Conservation (phyloP, 2,797 vertebrate species). For the Podargus strigoides region DNA sequence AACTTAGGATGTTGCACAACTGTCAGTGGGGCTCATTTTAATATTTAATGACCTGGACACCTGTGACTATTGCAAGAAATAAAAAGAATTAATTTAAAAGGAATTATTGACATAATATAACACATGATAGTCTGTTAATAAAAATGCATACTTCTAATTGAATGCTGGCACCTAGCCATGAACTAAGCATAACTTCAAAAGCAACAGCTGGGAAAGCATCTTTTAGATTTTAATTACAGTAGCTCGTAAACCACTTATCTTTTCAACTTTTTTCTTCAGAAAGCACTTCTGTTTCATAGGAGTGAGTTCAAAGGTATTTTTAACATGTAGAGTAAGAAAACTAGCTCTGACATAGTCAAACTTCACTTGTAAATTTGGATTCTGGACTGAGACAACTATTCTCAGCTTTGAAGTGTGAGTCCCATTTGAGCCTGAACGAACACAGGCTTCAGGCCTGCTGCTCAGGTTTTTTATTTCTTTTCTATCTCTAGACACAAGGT, state of each 20-base stretch:
- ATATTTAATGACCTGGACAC: constrained; percentile 58
- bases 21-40: constrained; percentile 43
- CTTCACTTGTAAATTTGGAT: constrained; percentile 23
- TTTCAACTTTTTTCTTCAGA: constrained; percentile 58
- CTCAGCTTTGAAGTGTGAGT: constrained; percentile 28
- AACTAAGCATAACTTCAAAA: constrained; percentile 74
- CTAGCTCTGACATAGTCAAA: constrained; percentile 19
- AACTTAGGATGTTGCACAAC: constrained; percentile 11
- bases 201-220: constrained; percentile 76
- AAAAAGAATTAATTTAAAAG: constrained; percentile 64
- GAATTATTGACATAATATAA: constrained; percentile 70
- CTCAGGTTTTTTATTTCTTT: not conserved
- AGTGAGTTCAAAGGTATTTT: constrained; percentile 67
- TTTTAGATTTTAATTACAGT: constrained; percentile 76
- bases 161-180: constrained; percentile 72
- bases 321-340: constrained; percentile 8
- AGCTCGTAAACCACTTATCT: constrained; percentile 63
- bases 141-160: constrained; percentile 76
- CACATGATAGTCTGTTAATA: constrained; percentile 67
- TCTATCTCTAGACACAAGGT: not conserved
- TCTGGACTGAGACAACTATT: constrained; percentile 13
- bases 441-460: not conserved
- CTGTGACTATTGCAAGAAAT: constrained; percentile 32
- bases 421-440: not conserved
- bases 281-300: constrained; percentile 56